These are phyloP conservation scores for Rhinoraja longicauda DNA, from an alignment of 2,797 vertebrate species.

Conservation along the genomic window DNA sequence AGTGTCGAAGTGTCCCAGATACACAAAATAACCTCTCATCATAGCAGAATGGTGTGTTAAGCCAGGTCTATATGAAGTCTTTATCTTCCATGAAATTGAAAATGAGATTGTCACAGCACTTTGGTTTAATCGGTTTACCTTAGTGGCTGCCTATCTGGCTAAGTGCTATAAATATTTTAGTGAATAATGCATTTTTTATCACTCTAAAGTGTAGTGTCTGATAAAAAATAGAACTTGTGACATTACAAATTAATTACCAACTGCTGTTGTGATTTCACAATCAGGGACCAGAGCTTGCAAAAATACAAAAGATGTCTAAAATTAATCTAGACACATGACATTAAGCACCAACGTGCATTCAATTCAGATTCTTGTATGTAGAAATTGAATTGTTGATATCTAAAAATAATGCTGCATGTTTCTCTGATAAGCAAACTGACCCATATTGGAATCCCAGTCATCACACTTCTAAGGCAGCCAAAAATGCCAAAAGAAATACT, in stretches of 20 bases:
- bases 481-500: too few relatives aligned
- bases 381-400: background rate
- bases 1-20: background rate
- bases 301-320: background rate
- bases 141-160: background rate
- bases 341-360: background rate
- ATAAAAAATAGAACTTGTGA: background rate
- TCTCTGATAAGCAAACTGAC: too few relatives aligned
- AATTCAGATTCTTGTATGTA: background rate
- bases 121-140: background rate
- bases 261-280: background rate
- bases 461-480: too few relatives aligned
- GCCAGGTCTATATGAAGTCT: background rate
- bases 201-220: background rate
- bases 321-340: background rate
- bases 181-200: conserved; percentile 3
- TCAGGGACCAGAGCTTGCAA: background rate
- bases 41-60: background rate
- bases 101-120: background rate
- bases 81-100: background rate
- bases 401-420: background rate
- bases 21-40: background rate
- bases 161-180: background rate
- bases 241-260: conserved; percentile 15
- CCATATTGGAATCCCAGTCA: too few relatives aligned